These are phyloP conservation scores for Epinotia demarniana DNA, from an alignment of 2,888 invertebrate genomes.

Conservation along the genomic window DNA sequence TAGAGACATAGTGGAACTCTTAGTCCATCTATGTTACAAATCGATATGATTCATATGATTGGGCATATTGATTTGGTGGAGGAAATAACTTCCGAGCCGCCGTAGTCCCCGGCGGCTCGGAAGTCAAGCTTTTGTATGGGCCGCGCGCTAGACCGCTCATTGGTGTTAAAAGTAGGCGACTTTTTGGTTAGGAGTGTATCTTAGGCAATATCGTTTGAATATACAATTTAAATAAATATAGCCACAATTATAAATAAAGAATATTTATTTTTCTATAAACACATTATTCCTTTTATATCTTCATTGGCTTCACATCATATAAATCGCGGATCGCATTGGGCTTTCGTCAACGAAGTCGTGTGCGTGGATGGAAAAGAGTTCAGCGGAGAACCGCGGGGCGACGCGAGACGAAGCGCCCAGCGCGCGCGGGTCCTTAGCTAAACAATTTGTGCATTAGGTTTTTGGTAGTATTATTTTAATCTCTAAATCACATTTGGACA, in stretches of 20 bases:
- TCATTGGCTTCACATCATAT: conserved; percentile 72
- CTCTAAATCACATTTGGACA: conserved; percentile 84
- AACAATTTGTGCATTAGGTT: conserved; percentile 82
- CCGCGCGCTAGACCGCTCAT: too few relatives aligned
- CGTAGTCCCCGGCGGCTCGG: too few relatives aligned
- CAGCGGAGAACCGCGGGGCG: conserved; percentile 67
- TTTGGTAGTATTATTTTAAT: conserved; percentile 75
- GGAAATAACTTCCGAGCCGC: too few relatives aligned
- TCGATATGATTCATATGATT: too few relatives aligned
- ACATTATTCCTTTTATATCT: conserved; percentile 76
- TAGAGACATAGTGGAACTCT: too few relatives aligned
- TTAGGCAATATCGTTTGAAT: neutral
- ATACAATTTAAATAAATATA: conserved; percentile 47
- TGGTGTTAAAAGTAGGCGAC: too few relatives aligned
- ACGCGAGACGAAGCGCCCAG: conserved; percentile 76
- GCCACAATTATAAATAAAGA: conserved; percentile 78
- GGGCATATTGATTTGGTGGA: too few relatives aligned
- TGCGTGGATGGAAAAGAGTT: conserved; percentile 81
- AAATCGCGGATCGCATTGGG: conserved; percentile 79
- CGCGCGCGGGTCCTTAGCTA: conserved; percentile 78
- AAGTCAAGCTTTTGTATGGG: too few relatives aligned
- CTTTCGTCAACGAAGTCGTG: conserved; percentile 81
- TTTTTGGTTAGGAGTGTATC: too few relatives aligned
- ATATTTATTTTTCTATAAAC: conserved; percentile 84
- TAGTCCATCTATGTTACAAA: too few relatives aligned